Conservation (phyloP, 92 coral and sea anemone genomes). For the Porites lobata region DNA sequence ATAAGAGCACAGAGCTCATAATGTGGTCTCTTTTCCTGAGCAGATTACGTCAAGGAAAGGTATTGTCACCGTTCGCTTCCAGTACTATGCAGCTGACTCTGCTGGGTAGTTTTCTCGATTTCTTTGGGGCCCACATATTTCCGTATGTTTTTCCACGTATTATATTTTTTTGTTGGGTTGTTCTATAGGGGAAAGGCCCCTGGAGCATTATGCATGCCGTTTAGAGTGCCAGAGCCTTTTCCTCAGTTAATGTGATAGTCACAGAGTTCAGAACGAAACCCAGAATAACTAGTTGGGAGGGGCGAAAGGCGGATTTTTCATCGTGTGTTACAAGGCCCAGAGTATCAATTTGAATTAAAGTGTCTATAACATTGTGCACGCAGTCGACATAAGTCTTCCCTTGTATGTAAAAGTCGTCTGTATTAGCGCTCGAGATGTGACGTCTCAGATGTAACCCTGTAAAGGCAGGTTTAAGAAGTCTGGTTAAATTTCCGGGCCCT, state of each 20-base stretch:
- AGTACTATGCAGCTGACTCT: no score
- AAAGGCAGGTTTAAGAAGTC: slow-evolving; percentile 55
- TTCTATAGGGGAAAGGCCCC: no score
- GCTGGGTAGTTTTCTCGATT: no score
- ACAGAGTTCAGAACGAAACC: background rate
- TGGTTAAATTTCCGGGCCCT: slow-evolving; percentile 52
- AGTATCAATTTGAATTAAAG: slow-evolving; percentile 25
- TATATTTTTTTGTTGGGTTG: no score
- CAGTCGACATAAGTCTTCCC: slow-evolving; percentile 34
- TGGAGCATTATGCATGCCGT: background rate
- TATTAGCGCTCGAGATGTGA: slow-evolving; percentile 46
- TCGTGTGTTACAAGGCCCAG: slow-evolving; percentile 49
- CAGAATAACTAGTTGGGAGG: slow-evolving; percentile 5
- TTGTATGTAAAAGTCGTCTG: slow-evolving; percentile 50
- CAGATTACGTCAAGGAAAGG: no score
- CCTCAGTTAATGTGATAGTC: slow-evolving; percentile 5
- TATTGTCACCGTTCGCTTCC: no score
- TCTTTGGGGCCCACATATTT: no score
- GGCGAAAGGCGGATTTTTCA: slow-evolving; percentile 44
- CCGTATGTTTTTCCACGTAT: background rate
- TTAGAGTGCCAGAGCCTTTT: background rate
- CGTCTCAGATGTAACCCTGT: slow-evolving; percentile 30
- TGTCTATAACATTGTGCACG: slow-evolving; percentile 40
- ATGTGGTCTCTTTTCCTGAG: no score
- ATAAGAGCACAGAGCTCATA: no score